These are phyloP conservation scores for Drosophila leonis DNA, from an alignment of 2,888 invertebrate species.

Conservation along the genomic window DNA sequence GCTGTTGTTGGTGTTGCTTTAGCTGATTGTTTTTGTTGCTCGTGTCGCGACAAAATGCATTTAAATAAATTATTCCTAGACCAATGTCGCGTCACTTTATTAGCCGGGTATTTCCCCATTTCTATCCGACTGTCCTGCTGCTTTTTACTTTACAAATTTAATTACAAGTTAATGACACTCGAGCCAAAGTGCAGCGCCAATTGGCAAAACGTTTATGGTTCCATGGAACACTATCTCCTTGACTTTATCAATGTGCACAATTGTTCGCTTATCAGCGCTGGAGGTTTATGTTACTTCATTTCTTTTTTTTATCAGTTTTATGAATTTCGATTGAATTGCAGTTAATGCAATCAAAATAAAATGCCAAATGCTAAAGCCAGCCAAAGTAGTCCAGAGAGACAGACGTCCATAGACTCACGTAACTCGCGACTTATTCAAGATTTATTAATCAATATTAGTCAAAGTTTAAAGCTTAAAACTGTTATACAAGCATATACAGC, in stretches of 20 bases:
- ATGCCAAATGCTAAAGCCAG: neutral
- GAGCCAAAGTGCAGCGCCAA: constrained; percentile 24
- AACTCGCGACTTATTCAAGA: neutral
- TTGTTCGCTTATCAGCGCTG: constrained; percentile 34
- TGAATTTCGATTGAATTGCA: constrained; percentile 24
- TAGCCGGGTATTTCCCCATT: constrained; percentile 56
- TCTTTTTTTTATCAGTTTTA: constrained; percentile 29
- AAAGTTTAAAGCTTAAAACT: too few species aligned
- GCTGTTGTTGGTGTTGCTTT: constrained; percentile 49
- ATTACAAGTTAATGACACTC: constrained; percentile 52
- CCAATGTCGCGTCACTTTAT: constrained; percentile 82
- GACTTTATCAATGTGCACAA: constrained; percentile 13
- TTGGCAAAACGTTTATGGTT: neutral
- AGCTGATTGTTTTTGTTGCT: constrained; percentile 46
- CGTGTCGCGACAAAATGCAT: constrained; percentile 84
- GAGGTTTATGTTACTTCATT: neutral
- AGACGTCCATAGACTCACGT: neutral
- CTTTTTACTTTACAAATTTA: constrained; percentile 36
- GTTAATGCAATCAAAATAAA: neutral
- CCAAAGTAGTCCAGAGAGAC: neutral
- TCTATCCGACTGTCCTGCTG: constrained; percentile 7
- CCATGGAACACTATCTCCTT: constrained; percentile 7
- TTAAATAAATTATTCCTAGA: constrained; percentile 83
- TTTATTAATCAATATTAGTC: neutral
- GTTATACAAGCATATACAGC: too few species aligned